Evolutionary conservation across 2,113 vertebrate species (phyloP), one percentile per base, ranked within the genome.

Genomic region (Crocuta crocuta): DNA sequence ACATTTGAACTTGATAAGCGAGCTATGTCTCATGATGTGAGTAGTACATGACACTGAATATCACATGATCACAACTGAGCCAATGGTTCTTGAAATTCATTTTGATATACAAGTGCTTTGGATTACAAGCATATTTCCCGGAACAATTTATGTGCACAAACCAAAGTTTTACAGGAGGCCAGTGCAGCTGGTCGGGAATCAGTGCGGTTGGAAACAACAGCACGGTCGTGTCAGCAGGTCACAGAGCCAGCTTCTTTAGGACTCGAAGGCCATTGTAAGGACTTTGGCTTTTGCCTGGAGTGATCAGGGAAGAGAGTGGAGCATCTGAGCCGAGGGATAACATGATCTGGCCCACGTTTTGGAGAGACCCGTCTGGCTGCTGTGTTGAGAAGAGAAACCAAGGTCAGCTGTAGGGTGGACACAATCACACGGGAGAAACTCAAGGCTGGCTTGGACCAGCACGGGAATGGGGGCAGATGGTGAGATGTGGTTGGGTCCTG

Each of bases 201-300:
- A 2, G 3, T 21, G 58, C 15, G 23, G 21, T 28, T 2, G 16
- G 1, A 13, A 24, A 33, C 13, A 1, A 10, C 33, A 48, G n/a
- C 43, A 50, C 9, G 45, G 24, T 63, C 43, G 11, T 70, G 70
- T 28, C 21, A 21, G 65, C 31, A 58, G 31, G 19, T 4, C 16
- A 10, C 7, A 1, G 58, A 8, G 10, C 17, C 23, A 21, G 43
- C 31, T 13, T 7, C 74, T 58, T 10, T 10, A 19, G 55, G 83
- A 4, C 26, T 43, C 6, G 2, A 2, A 3, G 70, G 61, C 21
- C 13, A 6, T 53, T 0, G 0, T 11, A 2, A 61, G 63, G 31
- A 24, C 80, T 74, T 53, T 13, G 28, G 39, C 24, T 53, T 50
- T 65, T 35, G 39, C 61, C 65, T 50, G 31, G 39, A 17, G n/a